Base-by-base conservation (phyloP, 2,797 vertebrate genomes). In the Nyctalus aviator region DNA sequence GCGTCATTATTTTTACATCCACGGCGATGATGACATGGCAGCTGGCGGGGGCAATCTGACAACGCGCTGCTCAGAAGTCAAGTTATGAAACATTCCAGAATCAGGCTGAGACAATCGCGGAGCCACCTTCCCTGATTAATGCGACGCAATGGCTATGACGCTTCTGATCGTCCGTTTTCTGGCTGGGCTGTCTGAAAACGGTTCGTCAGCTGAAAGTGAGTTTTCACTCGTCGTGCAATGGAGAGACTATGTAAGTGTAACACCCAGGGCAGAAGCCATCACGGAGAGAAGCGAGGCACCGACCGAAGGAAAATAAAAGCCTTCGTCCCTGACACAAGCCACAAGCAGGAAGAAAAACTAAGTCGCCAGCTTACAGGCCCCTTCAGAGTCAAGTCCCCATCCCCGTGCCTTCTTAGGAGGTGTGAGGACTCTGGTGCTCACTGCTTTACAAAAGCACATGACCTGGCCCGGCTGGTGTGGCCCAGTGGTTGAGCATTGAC, bases 141-240 rank as follows among this genome's bases (percentile, higher is more conserved):
- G 12, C 1, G 15, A 59, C 1, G 14, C 6, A 3, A 57, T 2
- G 53, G 79, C 17, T 6, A 2, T 1, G 12, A 53, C 2, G 37
- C 23, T 27, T 37, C 69, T 9, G 35, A 18, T 8, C 72, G 13
- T 92, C 44, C 18, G 37, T 77, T 90, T 88, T 68, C 59, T 64
- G 20, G 71, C 50, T 3, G 9, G 27, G 57, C 46, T 57, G 27
- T 6, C 44, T 46, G 72, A 46, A 93, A 73, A 55, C 11, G 62
- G 50, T 64, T 25, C 71, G 72, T 35, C 73, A 72, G 78, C 78
- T 44, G 3, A 13, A 37, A 23, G 25, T 1, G 48, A 66, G 37
- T 8, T 18, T 46, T 20, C 35, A 53, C 27, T 13, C 62, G 8
- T 20, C 27, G 57, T 20, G 35, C 14, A 32, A 23, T 20, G 23